A percentile compares a stretch with the other conserved stretches of the same genome.
Evolutionary conservation across 1,140 invertebrate genomes (phyloP).

Genomic region (Lasioglossum albipes): DNA sequence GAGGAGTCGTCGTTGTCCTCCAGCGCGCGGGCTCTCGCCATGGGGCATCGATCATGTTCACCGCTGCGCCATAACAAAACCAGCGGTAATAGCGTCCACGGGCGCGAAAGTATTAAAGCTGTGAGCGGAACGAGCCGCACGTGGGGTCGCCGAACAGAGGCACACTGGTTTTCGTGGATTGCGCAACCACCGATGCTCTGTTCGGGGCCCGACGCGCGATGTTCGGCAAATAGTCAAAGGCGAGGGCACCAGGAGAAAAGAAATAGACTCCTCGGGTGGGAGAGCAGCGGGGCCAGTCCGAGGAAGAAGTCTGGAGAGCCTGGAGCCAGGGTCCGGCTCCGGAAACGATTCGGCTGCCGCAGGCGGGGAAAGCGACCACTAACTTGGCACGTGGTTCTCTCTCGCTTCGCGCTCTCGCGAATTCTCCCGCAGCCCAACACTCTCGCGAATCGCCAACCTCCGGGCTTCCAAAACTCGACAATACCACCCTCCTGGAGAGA

Average conservation of each 20-base stretch:
- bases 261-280: not conserved
- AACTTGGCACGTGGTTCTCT: constrained; percentile 59
- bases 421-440: not conserved
- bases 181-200: constrained; percentile 38
- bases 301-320: not conserved
- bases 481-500: no score
- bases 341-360: constrained; percentile 65
- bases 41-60: not conserved
- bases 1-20: not conserved
- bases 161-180: constrained; percentile 45
- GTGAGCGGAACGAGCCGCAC: not conserved
- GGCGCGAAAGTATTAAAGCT: constrained; percentile 25
- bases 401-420: constrained; percentile 19
- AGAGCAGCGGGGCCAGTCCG: not conserved
- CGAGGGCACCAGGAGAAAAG: not conserved
- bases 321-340: constrained; percentile 34
- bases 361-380: constrained; percentile 66
- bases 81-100: not conserved
- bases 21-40: not conserved
- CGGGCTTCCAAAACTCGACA: no score
- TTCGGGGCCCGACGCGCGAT: not conserved
- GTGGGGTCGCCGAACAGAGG: not conserved
- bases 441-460: no score
- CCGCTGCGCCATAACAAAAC: not conserved
- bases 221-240: constrained; percentile 30